phyloP scores from a whole-genome alignment of 2,797 vertebrate species.

The Poecile montanus region DNA sequence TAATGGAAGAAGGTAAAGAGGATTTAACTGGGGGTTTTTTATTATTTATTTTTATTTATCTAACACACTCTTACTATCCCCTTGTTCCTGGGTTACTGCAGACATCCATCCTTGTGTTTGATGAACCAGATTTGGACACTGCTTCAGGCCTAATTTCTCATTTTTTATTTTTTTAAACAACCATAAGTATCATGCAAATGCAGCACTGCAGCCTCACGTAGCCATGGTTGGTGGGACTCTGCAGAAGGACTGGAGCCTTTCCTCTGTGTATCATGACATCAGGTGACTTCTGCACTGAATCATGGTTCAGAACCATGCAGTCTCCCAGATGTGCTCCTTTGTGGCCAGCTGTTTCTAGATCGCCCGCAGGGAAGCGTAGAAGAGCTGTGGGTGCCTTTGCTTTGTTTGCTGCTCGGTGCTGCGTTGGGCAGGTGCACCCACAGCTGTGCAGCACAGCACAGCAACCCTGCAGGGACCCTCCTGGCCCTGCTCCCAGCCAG shows the following conservation, averaged over 20 bases:
- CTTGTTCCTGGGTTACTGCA: neutral
- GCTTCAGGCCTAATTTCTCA: neutral
- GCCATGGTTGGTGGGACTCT: neutral
- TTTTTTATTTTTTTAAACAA: neutral
- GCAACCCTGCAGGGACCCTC: neutral
- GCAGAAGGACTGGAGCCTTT: neutral
- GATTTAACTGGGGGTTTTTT: neutral
- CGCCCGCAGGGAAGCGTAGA: accelerated
- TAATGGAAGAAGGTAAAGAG: neutral
- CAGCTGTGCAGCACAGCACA: neutral
- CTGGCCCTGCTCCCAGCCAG: accelerated
- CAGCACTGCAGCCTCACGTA: neutral
- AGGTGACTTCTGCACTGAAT: neutral
- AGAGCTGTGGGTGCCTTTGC: neutral
- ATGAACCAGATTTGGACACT: neutral
- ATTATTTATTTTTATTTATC: neutral
- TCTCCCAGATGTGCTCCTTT: neutral
- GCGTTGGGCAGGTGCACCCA: neutral
- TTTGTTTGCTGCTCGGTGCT: neutral
- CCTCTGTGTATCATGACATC: neutral
- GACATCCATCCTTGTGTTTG: neutral
- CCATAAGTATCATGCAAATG: neutral
- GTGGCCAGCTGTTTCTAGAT: neutral
- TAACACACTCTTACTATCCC: neutral
- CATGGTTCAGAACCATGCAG: neutral